phyloP scores from a whole-genome alignment of 2,888 invertebrate genomes.

The Orthosia gothica region DNA sequence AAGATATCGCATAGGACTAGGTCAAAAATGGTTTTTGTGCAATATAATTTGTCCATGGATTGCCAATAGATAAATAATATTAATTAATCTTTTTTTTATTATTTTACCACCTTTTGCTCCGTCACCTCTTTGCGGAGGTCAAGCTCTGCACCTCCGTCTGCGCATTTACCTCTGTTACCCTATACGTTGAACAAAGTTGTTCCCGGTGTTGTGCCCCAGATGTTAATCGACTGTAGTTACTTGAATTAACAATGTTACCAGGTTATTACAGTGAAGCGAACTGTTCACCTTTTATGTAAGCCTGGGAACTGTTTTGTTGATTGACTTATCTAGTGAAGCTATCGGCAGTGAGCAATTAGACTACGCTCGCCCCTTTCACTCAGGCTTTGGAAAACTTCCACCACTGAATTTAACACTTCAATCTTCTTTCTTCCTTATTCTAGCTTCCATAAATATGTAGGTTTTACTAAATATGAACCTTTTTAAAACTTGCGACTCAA shows the following conservation, averaged over 20 bases:
- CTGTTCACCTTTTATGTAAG: slow-evolving; percentile 21
- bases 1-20: no score
- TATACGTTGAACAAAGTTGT: slow-evolving; percentile 39
- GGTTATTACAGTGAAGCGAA: slow-evolving; percentile 23
- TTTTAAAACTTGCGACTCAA: not conserved
- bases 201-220: slow-evolving; percentile 48
- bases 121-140: no score
- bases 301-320: slow-evolving; percentile 13
- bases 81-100: no score
- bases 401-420: not conserved
- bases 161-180: no score
- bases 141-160: no score
- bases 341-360: not conserved
- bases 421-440: not conserved
- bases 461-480: no score
- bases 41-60: no score
- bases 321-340: not conserved
- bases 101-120: no score
- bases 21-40: no score
- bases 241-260: slow-evolving; percentile 48
- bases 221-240: slow-evolving; percentile 55
- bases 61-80: no score
- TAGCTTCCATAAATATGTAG: not conserved
- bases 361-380: not conserved
- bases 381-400: not conserved